These are phyloP conservation scores for Saccopteryx leptura DNA, from an alignment of 2,113 vertebrate genomes.

Conservation along the genomic window DNA sequence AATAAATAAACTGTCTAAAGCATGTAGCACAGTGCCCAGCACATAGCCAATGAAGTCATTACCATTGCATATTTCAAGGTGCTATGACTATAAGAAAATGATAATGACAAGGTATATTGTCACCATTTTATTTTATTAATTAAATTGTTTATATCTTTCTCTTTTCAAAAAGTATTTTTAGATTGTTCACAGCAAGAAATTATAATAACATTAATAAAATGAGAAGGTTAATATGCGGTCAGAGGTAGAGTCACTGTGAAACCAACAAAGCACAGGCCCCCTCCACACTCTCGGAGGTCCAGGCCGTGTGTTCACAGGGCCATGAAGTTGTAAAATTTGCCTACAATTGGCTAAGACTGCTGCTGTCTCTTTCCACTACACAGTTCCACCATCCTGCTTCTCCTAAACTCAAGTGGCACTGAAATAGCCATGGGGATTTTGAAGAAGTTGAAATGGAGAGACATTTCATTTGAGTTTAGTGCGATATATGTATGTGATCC, in stretches of 20 bases:
- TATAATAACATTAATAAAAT: not conserved
- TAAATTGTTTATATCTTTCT: not conserved
- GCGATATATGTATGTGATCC: not conserved
- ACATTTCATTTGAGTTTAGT: not conserved
- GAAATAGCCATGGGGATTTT: not conserved
- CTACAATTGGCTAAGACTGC: not conserved
- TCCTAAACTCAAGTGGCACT: not conserved
- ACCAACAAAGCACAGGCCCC: no score
- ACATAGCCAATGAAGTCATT: not conserved
- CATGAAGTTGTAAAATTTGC: not conserved
- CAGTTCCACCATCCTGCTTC: not conserved
- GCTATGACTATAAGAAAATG: not conserved
- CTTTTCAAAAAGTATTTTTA: constrained; percentile 21
- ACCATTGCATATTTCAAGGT: not conserved
- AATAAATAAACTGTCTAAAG: not conserved
- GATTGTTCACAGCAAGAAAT: constrained; percentile 16
- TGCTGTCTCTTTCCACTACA: not conserved
- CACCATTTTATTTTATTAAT: not conserved
- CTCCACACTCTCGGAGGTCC: not conserved
- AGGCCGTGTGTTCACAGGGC: not conserved
- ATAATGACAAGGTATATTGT: not conserved
- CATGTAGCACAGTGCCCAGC: not conserved
- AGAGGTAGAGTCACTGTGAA: not conserved
- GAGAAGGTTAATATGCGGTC: not conserved
- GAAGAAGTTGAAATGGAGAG: not conserved